phyloP scores from a whole-genome alignment of 2,797 vertebrate species.

The Bovichtus variegatus region DNA sequence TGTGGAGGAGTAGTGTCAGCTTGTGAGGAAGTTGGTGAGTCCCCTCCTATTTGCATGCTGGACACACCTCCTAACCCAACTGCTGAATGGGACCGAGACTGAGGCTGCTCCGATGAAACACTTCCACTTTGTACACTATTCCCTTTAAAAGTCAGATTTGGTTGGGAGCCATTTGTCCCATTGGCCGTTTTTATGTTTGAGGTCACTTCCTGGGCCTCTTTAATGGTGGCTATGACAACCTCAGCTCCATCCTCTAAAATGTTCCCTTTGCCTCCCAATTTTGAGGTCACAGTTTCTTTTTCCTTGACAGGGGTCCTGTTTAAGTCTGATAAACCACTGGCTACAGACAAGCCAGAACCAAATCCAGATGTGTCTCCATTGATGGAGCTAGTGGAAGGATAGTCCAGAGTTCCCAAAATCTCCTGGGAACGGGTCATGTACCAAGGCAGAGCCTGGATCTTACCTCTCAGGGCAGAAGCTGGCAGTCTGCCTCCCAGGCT shows the following conservation, averaged over 20 bases:
- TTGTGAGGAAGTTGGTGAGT: constrained; percentile 74
- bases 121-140: constrained; percentile 60
- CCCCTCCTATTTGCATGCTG: constrained; percentile 76
- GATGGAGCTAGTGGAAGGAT: constrained; percentile 81
- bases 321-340: constrained; percentile 82
- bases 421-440: constrained; percentile 89
- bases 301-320: constrained; percentile 82
- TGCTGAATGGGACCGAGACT: constrained; percentile 80
- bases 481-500: constrained; percentile 83
- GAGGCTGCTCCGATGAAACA: constrained; percentile 86
- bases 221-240: constrained; percentile 84
- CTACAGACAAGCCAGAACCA: constrained; percentile 83
- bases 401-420: constrained; percentile 85
- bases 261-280: constrained; percentile 70
- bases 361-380: constrained; percentile 83
- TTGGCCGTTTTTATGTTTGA: constrained; percentile 76
- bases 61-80: constrained; percentile 79
- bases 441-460: constrained; percentile 88
- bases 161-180: constrained; percentile 71
- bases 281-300: constrained; percentile 62
- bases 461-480: constrained; percentile 85
- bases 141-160: constrained; percentile 74
- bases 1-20: constrained; percentile 75
- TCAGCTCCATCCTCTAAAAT: constrained; percentile 84
- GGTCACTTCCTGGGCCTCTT: constrained; percentile 83